These are phyloP conservation scores for Peromyscus melanophrys DNA, from an alignment of 2,797 vertebrate genomes.

Conservation along the genomic window DNA sequence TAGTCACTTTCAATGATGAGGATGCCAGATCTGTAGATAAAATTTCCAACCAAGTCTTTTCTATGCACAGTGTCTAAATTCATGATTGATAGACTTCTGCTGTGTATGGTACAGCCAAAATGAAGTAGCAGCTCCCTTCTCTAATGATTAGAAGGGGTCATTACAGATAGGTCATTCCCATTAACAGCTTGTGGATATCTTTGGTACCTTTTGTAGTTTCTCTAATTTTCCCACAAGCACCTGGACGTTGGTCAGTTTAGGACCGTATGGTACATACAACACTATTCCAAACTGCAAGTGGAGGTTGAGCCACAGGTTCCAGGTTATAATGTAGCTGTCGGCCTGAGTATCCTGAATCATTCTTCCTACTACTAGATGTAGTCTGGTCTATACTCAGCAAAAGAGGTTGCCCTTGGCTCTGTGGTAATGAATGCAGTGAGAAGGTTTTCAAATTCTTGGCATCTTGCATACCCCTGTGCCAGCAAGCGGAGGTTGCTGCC, in stretches of 20 bases:
- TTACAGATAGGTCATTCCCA: not conserved
- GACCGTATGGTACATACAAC: not conserved
- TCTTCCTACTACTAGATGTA: not conserved
- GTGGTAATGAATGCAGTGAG: not conserved
- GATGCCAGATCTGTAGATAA: not conserved
- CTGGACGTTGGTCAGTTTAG: not conserved
- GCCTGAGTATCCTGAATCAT: not conserved
- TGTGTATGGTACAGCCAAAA: not conserved
- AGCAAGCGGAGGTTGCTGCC: not conserved
- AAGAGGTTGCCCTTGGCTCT: not conserved
- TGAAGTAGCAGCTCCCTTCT: not conserved
- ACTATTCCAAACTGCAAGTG: not conserved
- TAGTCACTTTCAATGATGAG: not conserved
- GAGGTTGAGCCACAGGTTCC: not conserved
- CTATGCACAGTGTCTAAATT: not conserved
- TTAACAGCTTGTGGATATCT: not conserved
- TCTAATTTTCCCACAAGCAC: not conserved
- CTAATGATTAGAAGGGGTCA: not conserved
- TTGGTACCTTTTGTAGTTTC: conserved; percentile 10
- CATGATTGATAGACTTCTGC: not conserved
- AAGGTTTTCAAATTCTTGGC: not conserved
- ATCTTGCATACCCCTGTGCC: not conserved
- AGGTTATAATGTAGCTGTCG: not conserved
- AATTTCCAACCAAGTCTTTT: not conserved
- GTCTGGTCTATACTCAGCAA: not conserved